Base-by-base conservation (phyloP, 2,888 invertebrate species). In the Lagria hirta region DNA sequence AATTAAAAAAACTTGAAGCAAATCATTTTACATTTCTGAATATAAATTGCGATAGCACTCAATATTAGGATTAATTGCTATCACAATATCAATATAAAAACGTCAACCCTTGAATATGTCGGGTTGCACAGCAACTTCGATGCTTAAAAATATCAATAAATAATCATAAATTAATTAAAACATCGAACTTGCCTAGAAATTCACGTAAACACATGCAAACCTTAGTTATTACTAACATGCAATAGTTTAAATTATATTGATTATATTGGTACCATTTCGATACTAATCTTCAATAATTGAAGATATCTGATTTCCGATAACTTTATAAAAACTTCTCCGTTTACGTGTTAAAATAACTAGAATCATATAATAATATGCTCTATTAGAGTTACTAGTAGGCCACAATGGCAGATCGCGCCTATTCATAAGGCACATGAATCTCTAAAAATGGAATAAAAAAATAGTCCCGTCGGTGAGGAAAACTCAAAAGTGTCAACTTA, bases 151-250 rank as follows among this genome's bases (percentile, higher is more conserved):
- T 13, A 18, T 21, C 27, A 37, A 38, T 34, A 34, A 42, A 34
- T 34, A 34, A 29, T 15, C 11, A 35, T 43, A 35, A 28, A 43
- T 35, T 29, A 24, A 30, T 7, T 11, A 28, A 44, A 44, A 38
- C 37, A 33, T 26, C 32, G 44, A 38, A 22, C 33, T 38, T 44
- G 38, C 21, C 38, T n/a, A n/a, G n/a, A 8, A 28, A 33, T 27
- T 42, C 30, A 29, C 27, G 15, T 34, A 42, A 43, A 37, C 37
- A 38, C 44, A 44, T 44, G 44, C 44, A 51, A 40, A 51, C 42
- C 47, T n/a, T 51, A 51, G 46, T 51, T 47, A 47, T 51, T 32
- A 53, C 49, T 44, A 53, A 51, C 53, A 53, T 53, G 53, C 53
- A 53, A 28, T 49, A 49, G 48, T 51, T 53, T 41, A 44, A 44